Base-by-base conservation (phyloP, 2,888 invertebrate genomes). In the Phaonia tiefii region DNA sequence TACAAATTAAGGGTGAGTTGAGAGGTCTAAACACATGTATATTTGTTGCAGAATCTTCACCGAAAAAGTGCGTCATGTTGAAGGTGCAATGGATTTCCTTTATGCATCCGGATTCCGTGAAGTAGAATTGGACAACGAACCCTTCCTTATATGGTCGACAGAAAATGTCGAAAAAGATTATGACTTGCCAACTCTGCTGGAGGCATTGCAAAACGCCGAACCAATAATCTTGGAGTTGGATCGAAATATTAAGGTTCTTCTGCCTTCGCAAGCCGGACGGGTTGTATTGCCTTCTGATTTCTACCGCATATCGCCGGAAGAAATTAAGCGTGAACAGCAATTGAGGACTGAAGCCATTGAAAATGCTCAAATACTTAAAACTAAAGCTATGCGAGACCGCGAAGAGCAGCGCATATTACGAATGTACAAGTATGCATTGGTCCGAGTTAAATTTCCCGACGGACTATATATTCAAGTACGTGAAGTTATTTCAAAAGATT, bases 341-440 rank as follows among this genome's bases (percentile, higher is more conserved):
- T 86, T 94, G n/a, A 85, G 96, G 85, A 88, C 93, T 15, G 96
- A 97, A 89, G 94, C 94, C 1, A 92, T 95, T 44, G 98, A 98
- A 88, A 95, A 93, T 86, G 94, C 95, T 87, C 94, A 96, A 88
- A 95, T 96, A 92, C 91, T 99, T 7, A 92, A 97, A 86, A 99
- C 99, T 0, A 98, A 97, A 89, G 98, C 97, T 1, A 99, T 99
- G 98, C 91, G 98, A 22, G 98, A 98, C 87, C 95, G 96, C 83
- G 97, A 98, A 81, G 97, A 97, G 87, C 90, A 94, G 79, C 91
- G 95, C 67, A 96, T 95, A 86, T 93, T 96, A 89, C 92, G 95
- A 72, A 95, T 95, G 90, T 98, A 97, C 89, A 95, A 95, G 88
- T 99, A 95, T 89, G 94, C 96, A 1, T 92, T 98, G 65, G 94